These are phyloP conservation scores for Chelonia mydas DNA, from an alignment of 2,797 vertebrate genomes.

Conservation along the genomic window DNA sequence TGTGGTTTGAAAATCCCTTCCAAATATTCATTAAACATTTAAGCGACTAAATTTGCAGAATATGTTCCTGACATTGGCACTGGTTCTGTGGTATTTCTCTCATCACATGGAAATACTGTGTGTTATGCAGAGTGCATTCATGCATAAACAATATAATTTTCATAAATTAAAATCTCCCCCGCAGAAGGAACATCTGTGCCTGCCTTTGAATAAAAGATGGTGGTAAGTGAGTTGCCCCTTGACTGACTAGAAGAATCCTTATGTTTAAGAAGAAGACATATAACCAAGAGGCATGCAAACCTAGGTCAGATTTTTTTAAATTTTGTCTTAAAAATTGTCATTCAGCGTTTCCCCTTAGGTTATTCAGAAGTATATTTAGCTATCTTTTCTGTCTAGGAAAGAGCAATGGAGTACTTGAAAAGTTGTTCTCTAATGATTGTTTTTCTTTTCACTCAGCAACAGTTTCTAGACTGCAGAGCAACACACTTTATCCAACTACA, in stretches of 20 bases:
- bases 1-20: constrained; percentile 81
- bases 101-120: constrained; percentile 87
- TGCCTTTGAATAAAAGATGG: constrained; percentile 91
- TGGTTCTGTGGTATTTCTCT: constrained; percentile 85
- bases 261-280: constrained; percentile 52
- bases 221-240: constrained; percentile 85
- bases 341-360: accelerated
- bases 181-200: constrained; percentile 95
- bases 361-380: background rate
- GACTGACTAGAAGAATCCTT: constrained; percentile 84
- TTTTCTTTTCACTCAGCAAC: constrained; percentile 5
- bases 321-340: background rate
- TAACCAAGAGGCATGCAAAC: constrained; percentile 28
- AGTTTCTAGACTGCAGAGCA: constrained; percentile 13
- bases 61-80: constrained; percentile 86
- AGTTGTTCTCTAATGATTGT: background rate
- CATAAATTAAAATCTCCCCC: constrained; percentile 97
- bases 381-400: background rate
- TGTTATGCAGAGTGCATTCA: constrained; percentile 88
- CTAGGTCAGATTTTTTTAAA: background rate
- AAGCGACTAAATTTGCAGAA: constrained; percentile 86
- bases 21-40: constrained; percentile 88
- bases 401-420: background rate
- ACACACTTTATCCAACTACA: constrained; percentile 10
- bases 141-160: constrained; percentile 97